Conservation (phyloP, 2,113 vertebrate species). For the Rynchops niger region DNA sequence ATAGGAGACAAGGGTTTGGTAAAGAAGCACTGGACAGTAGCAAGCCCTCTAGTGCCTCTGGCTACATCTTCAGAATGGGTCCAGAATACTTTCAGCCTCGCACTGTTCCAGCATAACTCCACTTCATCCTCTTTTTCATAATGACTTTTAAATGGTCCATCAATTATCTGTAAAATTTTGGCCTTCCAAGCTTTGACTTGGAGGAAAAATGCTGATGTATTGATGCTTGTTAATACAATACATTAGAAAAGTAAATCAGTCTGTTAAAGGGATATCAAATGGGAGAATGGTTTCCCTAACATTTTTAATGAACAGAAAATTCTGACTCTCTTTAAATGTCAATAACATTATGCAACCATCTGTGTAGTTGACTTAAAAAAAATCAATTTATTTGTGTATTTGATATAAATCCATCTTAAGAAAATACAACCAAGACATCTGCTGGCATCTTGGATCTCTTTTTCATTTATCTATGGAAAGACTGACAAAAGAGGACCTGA, state of each 20-base stretch:
- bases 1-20: neutral
- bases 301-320: neutral
- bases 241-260: neutral
- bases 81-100: neutral
- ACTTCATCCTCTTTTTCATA: neutral
- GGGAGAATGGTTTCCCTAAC: neutral
- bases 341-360: neutral
- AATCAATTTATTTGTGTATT: neutral
- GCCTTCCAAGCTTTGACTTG: neutral
- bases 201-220: neutral
- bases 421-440: neutral
- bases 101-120: neutral
- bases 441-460: neutral
- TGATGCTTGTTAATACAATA: neutral
- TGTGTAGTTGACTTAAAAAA: neutral
- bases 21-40: neutral
- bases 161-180: neutral
- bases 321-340: neutral
- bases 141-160: neutral
- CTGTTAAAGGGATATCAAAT: neutral
- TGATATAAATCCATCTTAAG: neutral
- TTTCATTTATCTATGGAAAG: neutral
- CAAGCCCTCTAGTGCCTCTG: neutral
- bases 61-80: neutral
- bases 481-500: neutral